A percentile compares a stretch with the other conserved stretches of the same genome.
Conservation (phyloP, 2,113 vertebrate genomes). For the Coryphaenoides rupestris region DNA sequence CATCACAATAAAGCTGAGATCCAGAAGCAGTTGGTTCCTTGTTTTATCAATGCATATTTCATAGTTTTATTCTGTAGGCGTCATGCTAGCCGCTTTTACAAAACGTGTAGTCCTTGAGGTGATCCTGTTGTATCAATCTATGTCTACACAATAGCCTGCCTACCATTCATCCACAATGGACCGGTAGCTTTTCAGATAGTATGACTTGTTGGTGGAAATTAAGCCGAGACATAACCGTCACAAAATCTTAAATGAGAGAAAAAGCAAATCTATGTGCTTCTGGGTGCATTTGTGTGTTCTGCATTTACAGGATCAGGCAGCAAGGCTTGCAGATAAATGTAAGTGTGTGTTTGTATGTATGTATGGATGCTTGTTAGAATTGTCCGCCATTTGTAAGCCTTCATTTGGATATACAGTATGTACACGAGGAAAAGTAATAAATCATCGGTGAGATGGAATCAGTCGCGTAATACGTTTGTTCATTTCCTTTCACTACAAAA, state of each 20-base stretch:
- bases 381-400: constrained; percentile 44
- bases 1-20: too few species aligned
- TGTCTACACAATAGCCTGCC: background rate
- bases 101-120: background rate
- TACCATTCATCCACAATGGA: constrained; percentile 7
- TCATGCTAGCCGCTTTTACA: too few species aligned
- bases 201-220: background rate
- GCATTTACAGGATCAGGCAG: constrained; percentile 8
- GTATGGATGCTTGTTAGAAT: constrained; percentile 37
- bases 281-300: constrained; percentile 5
- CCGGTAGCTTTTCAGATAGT: constrained; percentile 6
- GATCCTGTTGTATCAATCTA: constrained; percentile 9
- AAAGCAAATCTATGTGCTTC: constrained; percentile 1
- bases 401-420: constrained; percentile 53
- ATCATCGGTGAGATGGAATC: constrained; percentile 40
- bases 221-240: constrained; percentile 1
- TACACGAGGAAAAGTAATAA: constrained; percentile 60
- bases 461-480: constrained; percentile 13
- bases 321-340: constrained; percentile 18
- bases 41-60: too few species aligned
- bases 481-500: background rate
- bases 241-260: background rate
- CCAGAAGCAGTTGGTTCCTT: too few species aligned
- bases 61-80: too few species aligned
- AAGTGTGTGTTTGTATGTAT: constrained; percentile 34